A percentile compares a stretch with the other conserved stretches of the same genome.
These are phyloP conservation scores for Emmelina monodactyla DNA, from an alignment of 2,888 invertebrate genomes.

Conservation along the genomic window DNA sequence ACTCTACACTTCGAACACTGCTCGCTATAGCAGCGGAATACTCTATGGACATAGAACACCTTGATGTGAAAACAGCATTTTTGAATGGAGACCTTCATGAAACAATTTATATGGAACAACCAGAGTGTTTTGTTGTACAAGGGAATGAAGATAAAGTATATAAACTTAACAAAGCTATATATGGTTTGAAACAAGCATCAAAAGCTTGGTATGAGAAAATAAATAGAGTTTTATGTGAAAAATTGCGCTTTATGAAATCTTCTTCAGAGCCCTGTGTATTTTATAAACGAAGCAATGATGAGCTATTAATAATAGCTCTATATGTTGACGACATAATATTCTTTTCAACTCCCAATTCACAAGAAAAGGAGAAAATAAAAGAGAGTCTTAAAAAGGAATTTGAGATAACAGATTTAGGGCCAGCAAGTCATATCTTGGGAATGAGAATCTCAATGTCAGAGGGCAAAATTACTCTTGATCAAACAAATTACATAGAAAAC, in stretches of 20 bases:
- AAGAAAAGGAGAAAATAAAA: too few species aligned
- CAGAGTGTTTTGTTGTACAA: slow-evolving; percentile 11
- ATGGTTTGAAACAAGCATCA: slow-evolving; percentile 10
- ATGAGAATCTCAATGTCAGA: too few species aligned
- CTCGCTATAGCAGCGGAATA: slow-evolving; percentile 8
- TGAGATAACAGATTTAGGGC: too few species aligned
- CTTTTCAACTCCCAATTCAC: too few species aligned
- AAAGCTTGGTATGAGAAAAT: slow-evolving; percentile 10
- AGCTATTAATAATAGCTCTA: too few species aligned
- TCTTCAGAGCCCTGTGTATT: slow-evolving; percentile 11
- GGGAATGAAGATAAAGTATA: slow-evolving; percentile 7
- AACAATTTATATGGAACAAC: slow-evolving; percentile 13
- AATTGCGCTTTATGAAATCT: slow-evolving; percentile 6
- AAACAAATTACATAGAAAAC: too few species aligned
- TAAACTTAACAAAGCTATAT: slow-evolving; percentile 12
- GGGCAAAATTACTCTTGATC: too few species aligned
- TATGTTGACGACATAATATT: too few species aligned
- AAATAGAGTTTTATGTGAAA: slow-evolving; percentile 6
- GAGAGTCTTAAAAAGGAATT: too few species aligned
- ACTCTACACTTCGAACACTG: slow-evolving; percentile 9
- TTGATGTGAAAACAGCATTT: slow-evolving; percentile 17
- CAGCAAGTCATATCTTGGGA: too few species aligned
- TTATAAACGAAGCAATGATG: not conserved
- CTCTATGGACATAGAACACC: slow-evolving; percentile 11
- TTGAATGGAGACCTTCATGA: slow-evolving; percentile 14